These are phyloP conservation scores for Palythoa heliodiscus DNA, from an alignment of 92 coral and sea anemone species.

Conservation along the genomic window DNA sequence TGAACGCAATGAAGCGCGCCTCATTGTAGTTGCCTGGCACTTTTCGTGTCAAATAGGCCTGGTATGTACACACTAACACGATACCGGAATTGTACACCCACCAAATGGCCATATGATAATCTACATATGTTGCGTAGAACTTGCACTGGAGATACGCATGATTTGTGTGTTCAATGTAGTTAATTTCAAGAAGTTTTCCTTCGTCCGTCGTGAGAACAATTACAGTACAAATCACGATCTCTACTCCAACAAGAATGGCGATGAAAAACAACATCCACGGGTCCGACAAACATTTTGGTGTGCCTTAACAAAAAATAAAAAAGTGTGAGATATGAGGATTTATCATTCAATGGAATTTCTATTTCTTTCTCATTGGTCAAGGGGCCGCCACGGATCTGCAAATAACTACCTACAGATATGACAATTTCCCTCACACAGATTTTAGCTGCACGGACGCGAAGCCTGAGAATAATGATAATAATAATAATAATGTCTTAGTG, in stretches of 20 bases:
- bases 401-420: no score
- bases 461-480: no score
- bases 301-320: slow-evolving; percentile 53
- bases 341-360: no score
- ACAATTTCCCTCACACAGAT: no score
- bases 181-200: slow-evolving; percentile 52
- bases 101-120: slow-evolving; percentile 80
- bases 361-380: no score
- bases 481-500: no score
- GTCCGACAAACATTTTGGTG: slow-evolving; percentile 77
- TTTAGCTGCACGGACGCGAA: no score
- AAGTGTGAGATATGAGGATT: not conserved
- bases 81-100: slow-evolving; percentile 86
- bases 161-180: slow-evolving; percentile 58
- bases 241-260: slow-evolving; percentile 61
- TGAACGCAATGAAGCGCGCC: slow-evolving; percentile 92
- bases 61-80: slow-evolving; percentile 82
- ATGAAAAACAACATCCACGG: slow-evolving; percentile 75
- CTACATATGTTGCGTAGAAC: slow-evolving; percentile 63
- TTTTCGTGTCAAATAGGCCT: slow-evolving; percentile 85
- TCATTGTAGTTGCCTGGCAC: slow-evolving; percentile 95
- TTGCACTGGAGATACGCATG: slow-evolving; percentile 76
- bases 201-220: slow-evolving; percentile 53
- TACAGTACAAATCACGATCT: slow-evolving; percentile 59
- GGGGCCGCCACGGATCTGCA: no score